phyloP scores from a whole-genome alignment of 1,140 invertebrate species.

The Babylonia areolata region DNA sequence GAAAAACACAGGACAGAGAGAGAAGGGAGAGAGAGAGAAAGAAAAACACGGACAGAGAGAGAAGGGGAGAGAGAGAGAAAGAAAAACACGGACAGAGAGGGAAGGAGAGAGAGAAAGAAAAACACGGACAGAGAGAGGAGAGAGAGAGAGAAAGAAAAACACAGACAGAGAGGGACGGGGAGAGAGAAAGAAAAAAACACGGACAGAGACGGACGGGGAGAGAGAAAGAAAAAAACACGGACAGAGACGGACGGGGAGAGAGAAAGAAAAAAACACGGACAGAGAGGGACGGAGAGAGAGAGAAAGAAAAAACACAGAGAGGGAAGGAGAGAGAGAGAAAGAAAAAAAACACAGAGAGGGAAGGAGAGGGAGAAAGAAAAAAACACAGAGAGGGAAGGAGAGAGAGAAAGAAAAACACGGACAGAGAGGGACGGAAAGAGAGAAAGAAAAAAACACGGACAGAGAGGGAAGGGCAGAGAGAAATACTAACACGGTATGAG shows the following conservation, averaged over 20 bases:
- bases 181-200: background rate
- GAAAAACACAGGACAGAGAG: background rate
- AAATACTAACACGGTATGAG: background rate
- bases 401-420: no score
- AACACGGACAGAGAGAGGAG: background rate
- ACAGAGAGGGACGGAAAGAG: no score
- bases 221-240: background rate
- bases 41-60: background rate
- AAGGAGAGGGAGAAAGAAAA: no score
- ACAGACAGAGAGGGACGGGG: background rate
- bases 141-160: background rate
- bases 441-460: background rate
- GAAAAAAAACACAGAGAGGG: no score
- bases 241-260: no score
- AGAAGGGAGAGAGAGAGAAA: background rate
- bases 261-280: no score
- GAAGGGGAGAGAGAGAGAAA: background rate
- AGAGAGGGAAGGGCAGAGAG: background rate
- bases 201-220: background rate
- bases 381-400: no score
- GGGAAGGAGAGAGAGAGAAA: no score
- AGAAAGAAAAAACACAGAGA: no score
- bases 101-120: background rate
- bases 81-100: background rate
- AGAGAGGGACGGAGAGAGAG: no score